Base-by-base conservation (phyloP, 2,888 invertebrate genomes). In the Peribatodes rhomboidaria region DNA sequence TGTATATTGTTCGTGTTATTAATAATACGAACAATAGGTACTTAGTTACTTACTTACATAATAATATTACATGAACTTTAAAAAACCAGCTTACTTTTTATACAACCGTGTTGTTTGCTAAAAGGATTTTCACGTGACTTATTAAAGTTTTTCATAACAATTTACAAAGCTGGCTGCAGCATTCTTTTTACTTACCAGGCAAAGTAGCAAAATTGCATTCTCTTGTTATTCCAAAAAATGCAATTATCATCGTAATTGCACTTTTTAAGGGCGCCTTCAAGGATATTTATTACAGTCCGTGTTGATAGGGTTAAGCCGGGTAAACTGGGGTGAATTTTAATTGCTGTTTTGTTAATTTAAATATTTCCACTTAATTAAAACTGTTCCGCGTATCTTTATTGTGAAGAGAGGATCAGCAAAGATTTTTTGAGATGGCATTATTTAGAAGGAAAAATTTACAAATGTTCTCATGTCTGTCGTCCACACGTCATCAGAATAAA, bases 331-430 rank as follows among this genome's bases (percentile, higher is more conserved):
- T 77, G 80, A 80, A 79, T 78, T 81, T 82, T 82, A 83, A 85
- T 80, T 75, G 77, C 72, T 74, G 80, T 85, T 84, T 83, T 81
- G 84, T 85, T 86, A 86, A 84, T 87, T 85, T 84, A 82, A 88
- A 87, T 87, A 85, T 88, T 85, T 73, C 81, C 75, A 78, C 81
- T 87, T 86, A 87, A 87, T 88, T 89, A 86, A 87, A 87, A 82
- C 75, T 78, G 78, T 79, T 80, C 62, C 69, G 72, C 74, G 71
- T 77, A 72, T 80, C 79, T 84, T 80, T 76, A 84, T 81, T 79
- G 75, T 72, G 64, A 63, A n/a, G 69, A 65, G 55, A 66, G 59
- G 57, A 70, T 63, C 57, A 61, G 63, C 61, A 8, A 47, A 62
- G n/a, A n/a, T n/a, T n/a, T n/a, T n/a, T n/a, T n/a, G n/a, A n/a